These are phyloP conservation scores for Manis pentadactyla DNA, from an alignment of 2,797 vertebrate genomes.

Conservation along the genomic window DNA sequence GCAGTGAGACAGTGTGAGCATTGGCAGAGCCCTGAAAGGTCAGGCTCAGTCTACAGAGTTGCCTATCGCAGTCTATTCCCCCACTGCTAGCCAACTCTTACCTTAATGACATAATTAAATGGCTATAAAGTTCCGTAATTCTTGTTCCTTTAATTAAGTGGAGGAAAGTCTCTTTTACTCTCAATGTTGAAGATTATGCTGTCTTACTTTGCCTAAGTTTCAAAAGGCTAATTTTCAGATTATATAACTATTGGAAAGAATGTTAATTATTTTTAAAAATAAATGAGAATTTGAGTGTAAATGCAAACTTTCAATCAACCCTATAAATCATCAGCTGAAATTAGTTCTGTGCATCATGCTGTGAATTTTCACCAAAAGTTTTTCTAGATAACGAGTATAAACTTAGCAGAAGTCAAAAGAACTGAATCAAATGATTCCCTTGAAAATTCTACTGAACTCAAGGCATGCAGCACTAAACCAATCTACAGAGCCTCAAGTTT, in stretches of 20 bases:
- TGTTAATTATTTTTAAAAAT: not conserved
- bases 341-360: not conserved
- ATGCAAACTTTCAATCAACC: not conserved
- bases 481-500: not conserved
- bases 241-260: not conserved
- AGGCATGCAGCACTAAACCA: not conserved
- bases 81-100: not conserved
- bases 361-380: constrained; percentile 22
- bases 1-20: not conserved
- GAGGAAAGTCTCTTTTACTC: constrained; percentile 36
- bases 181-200: not conserved
- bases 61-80: not conserved
- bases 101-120: constrained; percentile 51
- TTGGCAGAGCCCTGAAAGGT: not conserved
- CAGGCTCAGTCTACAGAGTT: not conserved
- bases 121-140: constrained; percentile 20
- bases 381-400: constrained; percentile 23
- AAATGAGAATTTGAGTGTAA: not conserved
- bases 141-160: constrained; percentile 55
- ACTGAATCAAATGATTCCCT: not conserved
- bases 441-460: not conserved
- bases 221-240: not conserved
- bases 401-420: constrained; percentile 26
- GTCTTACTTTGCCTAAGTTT: not conserved
- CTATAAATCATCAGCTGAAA: not conserved